Base-by-base conservation (phyloP, 2,888 invertebrate species). In the Sphaeridia pumilis region DNA sequence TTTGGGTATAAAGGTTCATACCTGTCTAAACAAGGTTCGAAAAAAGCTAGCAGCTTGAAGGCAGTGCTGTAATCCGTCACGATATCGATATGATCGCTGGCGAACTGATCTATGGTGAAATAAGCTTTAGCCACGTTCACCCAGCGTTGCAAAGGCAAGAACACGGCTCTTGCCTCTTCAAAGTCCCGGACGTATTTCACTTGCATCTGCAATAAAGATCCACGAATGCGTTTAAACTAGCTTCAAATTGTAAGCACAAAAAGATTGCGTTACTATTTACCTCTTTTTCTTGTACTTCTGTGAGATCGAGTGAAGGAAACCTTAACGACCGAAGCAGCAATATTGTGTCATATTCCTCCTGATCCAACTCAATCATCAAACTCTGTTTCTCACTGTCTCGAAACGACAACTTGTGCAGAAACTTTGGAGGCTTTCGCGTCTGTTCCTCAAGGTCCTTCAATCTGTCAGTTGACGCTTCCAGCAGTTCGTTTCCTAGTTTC, bases 41-140 rank as follows among this genome's bases (percentile, higher is more conserved):
- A 94, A 71, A 89, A 89, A 0, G 85, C 78, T 53, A 94, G 74
- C 61, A 80, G 76, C 62, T 82, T 81, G 67, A 82, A 89, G 1
- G 84, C 74, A 61, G 82, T 81, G 4, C 86, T 84, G 61, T 67
- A 64, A 65, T 89, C 88, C 66, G 83, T 83, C 4, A 83, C 74
- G 2, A 94, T 79, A 69, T 85, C 81, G 49, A 90, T 82, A 68
- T 89, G 82, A 71, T 94, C 93, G 0, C 87, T 84, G 2, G 93
- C 93, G 67, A 87, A 79, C 46, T 79, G 80, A 45, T 93, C 85
- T 1, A 92, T 73, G 36, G 79, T 82, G 66, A 92, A 95, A 70
- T 86, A 92, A 50, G 80, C 78, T 66, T 86, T 85, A 1, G 92
- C 87, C 60, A 79, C 76, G 49, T 81, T 79, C 12, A 93, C 69